A percentile compares a stretch with the other conserved stretches of the same genome.
Conservation (phyloP, 2,797 vertebrate species). For the Rhinogobio ventralis region DNA sequence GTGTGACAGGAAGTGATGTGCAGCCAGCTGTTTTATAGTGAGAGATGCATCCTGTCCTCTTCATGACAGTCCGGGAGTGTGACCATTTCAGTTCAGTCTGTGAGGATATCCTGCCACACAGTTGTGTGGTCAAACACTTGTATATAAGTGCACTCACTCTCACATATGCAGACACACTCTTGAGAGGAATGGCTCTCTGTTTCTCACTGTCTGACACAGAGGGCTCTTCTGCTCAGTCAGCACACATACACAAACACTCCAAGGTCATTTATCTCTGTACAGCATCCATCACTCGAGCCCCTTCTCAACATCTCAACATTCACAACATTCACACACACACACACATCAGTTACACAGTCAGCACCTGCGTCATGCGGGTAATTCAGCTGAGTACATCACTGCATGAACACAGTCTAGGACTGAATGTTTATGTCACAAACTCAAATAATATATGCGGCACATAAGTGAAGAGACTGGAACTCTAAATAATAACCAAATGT, state of each 20-base stretch:
- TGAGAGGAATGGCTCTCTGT: slow-evolving; percentile 20
- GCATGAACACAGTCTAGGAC: not conserved
- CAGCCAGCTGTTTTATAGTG: slow-evolving; percentile 17
- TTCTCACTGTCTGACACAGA: slow-evolving; percentile 23
- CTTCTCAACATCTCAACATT: slow-evolving; percentile 31
- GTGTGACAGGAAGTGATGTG: slow-evolving; percentile 3
- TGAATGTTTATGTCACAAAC: not conserved
- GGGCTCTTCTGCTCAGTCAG: slow-evolving; percentile 42
- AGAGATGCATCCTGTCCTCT: slow-evolving; percentile 36
- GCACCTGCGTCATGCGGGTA: not conserved
- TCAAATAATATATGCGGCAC: not conserved
- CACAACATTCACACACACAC: slow-evolving; percentile 14
- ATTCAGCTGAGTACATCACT: not conserved
- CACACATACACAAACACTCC: slow-evolving; percentile 44
- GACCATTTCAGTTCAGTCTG: slow-evolving; percentile 19
- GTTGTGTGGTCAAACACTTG: not conserved
- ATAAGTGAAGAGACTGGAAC: not conserved
- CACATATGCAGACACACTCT: slow-evolving; percentile 28
- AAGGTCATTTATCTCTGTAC: slow-evolving; percentile 56
- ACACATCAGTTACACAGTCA: slow-evolving; percentile 1
- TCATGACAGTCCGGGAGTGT: slow-evolving; percentile 41
- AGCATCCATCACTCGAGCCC: slow-evolving; percentile 35
- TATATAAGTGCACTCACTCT: not conserved
- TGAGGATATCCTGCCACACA: slow-evolving; percentile 39
- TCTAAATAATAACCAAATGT: not conserved